These are phyloP conservation scores for Pyrgilauda ruficollis DNA, from an alignment of 2,113 vertebrate genomes.

Conservation along the genomic window DNA sequence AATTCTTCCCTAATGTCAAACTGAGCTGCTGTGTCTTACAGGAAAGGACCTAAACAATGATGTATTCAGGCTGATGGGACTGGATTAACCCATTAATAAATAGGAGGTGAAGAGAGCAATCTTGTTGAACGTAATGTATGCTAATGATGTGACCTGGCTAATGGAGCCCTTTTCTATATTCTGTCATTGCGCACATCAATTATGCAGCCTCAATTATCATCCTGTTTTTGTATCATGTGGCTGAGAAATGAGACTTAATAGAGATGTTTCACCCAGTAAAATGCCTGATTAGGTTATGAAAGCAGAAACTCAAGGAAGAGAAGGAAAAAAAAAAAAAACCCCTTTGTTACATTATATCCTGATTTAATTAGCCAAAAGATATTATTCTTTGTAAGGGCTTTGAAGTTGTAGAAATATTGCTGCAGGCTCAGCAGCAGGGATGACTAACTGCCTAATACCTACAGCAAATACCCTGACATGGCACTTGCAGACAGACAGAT, in stretches of 20 bases:
- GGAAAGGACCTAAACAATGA: constrained; percentile 63
- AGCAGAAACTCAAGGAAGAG: constrained; percentile 59
- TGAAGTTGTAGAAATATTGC: constrained; percentile 46
- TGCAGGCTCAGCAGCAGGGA: constrained; percentile 33
- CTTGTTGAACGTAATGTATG: constrained; percentile 75
- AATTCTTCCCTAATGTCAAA: constrained; percentile 31
- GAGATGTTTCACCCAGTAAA: constrained; percentile 69
- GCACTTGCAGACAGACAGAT: neutral
- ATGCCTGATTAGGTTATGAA: constrained; percentile 71
- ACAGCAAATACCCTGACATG: neutral
- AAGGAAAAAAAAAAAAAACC: neutral
- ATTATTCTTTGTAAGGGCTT: constrained; percentile 31
- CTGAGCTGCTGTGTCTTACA: constrained; percentile 49
- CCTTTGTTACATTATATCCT: constrained; percentile 51
- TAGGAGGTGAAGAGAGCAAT: constrained; percentile 70
- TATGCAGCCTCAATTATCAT: constrained; percentile 71
- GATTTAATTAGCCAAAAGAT: constrained; percentile 62
- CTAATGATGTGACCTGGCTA: constrained; percentile 74
- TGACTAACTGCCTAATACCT: constrained; percentile 31
- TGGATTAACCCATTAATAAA: constrained; percentile 74
- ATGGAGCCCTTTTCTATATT: constrained; percentile 71
- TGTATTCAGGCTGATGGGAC: constrained; percentile 55
- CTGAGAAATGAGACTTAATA: constrained; percentile 70
- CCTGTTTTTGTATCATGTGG: constrained; percentile 63
- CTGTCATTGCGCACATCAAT: constrained; percentile 68